Conservation (phyloP, 1,140 invertebrate species). For the Sogatella furcifera region DNA sequence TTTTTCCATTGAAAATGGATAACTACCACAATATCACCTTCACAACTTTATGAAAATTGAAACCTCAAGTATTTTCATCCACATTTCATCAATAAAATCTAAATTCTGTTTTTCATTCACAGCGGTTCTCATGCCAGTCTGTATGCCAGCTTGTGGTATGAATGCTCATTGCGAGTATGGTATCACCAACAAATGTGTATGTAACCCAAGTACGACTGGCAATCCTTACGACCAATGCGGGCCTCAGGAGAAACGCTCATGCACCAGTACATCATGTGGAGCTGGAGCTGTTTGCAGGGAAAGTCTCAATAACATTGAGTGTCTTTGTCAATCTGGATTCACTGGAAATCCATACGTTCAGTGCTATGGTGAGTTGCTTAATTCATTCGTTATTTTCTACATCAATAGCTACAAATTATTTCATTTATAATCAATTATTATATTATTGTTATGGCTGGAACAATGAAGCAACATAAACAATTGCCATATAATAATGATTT, state of each 20-base stretch:
- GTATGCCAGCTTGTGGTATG: constrained; percentile 63
- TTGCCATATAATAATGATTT: no score
- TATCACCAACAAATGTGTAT: constrained; percentile 61
- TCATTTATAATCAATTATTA: no score
- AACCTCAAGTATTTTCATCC: no score
- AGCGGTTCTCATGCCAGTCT: constrained; percentile 66
- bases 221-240: constrained; percentile 80
- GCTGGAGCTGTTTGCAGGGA: constrained; percentile 64
- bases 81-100: no score
- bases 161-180: constrained; percentile 85
- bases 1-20: no score
- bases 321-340: constrained; percentile 68
- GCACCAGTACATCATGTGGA: constrained; percentile 61
- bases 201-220: constrained; percentile 68
- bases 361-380: constrained; percentile 47
- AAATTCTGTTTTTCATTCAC: constrained; percentile 26
- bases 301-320: constrained; percentile 60
- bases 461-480: no score
- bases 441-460: no score
- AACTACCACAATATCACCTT: no score
- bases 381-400: not conserved
- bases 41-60: no score
- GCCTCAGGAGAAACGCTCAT: constrained; percentile 55
- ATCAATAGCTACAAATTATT: no score
- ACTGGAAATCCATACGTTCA: constrained; percentile 76